These are phyloP conservation scores for Alcis repandata DNA, from an alignment of 2,888 invertebrate genomes.

Conservation along the genomic window DNA sequence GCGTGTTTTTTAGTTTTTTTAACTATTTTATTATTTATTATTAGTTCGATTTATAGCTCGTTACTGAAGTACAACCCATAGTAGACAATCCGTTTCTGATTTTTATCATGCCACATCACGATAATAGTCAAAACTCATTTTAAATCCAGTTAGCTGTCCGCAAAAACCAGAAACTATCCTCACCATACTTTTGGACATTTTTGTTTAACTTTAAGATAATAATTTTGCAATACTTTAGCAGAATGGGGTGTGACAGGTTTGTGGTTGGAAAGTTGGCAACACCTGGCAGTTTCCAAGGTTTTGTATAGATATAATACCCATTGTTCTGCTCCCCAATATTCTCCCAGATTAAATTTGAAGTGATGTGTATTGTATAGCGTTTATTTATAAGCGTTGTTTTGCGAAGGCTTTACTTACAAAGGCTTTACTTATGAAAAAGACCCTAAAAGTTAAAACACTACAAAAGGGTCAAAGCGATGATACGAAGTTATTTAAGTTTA, in stretches of 20 bases:
- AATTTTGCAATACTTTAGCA: slow-evolving; percentile 14
- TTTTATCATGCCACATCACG: no score
- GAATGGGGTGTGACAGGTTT: slow-evolving; percentile 18
- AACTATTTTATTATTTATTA: no score
- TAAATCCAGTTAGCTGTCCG: not conserved
- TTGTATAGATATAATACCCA: slow-evolving; percentile 4
- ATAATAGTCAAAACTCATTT: no score
- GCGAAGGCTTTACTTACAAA: not conserved
- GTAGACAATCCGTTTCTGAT: no score
- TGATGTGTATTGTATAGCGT: not conserved
- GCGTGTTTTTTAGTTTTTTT: no score
- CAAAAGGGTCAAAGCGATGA: no score
- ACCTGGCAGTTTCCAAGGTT: slow-evolving; percentile 9
- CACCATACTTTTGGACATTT: slow-evolving; percentile 6
- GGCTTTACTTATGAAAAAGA: no score
- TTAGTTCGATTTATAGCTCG: no score
- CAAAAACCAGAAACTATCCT: slow-evolving; percentile 1
- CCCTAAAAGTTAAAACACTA: no score
- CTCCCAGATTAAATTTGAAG: not conserved
- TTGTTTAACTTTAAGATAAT: slow-evolving; percentile 15
- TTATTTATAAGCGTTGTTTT: not conserved
- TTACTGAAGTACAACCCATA: no score
- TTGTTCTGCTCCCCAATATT: not conserved
- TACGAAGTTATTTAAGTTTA: no score
- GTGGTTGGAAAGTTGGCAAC: slow-evolving; percentile 14